Percentiles rank a stretch among this genome's conserved stretches.
Conservation (phyloP, 30 jellyfish, hydroid and myxozoan species). For the Chironex yamaguchii region DNA sequence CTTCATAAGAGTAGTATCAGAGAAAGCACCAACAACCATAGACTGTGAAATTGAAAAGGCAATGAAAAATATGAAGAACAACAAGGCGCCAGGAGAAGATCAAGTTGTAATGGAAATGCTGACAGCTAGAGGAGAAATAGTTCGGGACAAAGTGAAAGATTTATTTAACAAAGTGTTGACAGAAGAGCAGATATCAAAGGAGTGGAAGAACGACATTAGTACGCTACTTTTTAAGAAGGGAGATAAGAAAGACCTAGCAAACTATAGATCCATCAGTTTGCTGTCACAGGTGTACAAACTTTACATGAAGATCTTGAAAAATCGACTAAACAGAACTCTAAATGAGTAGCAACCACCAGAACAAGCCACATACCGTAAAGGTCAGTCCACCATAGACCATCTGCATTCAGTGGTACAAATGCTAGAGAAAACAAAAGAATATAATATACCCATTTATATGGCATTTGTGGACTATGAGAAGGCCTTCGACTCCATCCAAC, state of each 20-base stretch:
- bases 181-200: conserved; percentile 38
- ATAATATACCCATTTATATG: conserved; percentile 27
- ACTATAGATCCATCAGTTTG: conserved; percentile 66
- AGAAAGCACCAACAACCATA: too few relatives aligned
- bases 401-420: conserved; percentile 31
- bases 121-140: conserved; percentile 47
- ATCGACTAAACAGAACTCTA: conserved; percentile 20
- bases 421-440: conserved; percentile 38
- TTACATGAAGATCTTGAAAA: conserved; percentile 21
- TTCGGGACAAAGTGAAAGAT: not conserved
- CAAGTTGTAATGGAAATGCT: conserved; percentile 40
- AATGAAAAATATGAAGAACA: conserved; percentile 31
- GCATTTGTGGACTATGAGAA: conserved; percentile 56
- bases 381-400: conserved; percentile 41
- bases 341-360: conserved; percentile 50
- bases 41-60: too few relatives aligned
- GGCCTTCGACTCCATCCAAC: conserved; percentile 56
- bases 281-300: conserved; percentile 55
- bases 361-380: conserved; percentile 49
- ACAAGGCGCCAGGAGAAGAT: conserved; percentile 15
- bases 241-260: conserved; percentile 63
- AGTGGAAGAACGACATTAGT: conserved; percentile 62
- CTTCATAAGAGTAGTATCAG: too few relatives aligned
- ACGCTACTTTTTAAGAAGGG: conserved; percentile 58
- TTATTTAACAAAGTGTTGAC: conserved; percentile 28